Percentiles rank a stretch among this genome's conserved stretches.
These are phyloP conservation scores for Haliclona indistincta DNA, from an alignment of 37 sponge, comb jelly and placozoan species.

Conservation along the genomic window DNA sequence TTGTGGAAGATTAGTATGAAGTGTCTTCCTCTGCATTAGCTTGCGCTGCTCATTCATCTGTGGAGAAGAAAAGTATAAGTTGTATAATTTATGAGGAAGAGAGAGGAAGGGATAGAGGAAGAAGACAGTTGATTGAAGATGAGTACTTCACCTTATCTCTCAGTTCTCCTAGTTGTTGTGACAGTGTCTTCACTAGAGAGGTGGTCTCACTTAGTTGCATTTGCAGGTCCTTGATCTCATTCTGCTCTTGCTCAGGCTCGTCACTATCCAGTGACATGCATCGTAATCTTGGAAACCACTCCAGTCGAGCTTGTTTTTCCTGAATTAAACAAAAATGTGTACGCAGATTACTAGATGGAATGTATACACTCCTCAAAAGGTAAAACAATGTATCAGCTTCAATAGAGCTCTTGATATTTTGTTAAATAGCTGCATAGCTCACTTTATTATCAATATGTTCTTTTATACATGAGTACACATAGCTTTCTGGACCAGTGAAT, in stretches of 20 bases:
- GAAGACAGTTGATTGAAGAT: not conserved
- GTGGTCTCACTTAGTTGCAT: conserved; percentile 68
- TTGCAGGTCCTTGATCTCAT: conserved; percentile 79
- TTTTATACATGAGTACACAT: conserved; percentile 84
- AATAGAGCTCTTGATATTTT: too few relatives aligned
- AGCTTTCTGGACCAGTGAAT: conserved; percentile 98
- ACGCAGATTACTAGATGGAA: too few relatives aligned
- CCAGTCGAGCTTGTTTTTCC: conserved; percentile 45
- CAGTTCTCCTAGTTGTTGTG: conserved; percentile 77
- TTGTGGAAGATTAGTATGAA: conserved; percentile 53
- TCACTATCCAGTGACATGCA: conserved; percentile 90
- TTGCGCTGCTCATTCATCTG: conserved; percentile 90
- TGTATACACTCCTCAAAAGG: too few relatives aligned
- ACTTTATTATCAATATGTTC: conserved; percentile 26
- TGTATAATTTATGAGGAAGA: not conserved
- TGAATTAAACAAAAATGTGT: too few relatives aligned
- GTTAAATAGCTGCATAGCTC: too few relatives aligned
- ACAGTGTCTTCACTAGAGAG: conserved; percentile 65
- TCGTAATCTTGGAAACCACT: conserved; percentile 97
- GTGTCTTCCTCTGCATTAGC: conserved; percentile 54
- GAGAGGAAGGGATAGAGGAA: not conserved
- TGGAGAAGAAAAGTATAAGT: not conserved
- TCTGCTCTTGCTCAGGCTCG: conserved; percentile 92
- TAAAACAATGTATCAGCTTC: too few relatives aligned
- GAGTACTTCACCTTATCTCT: conserved; percentile 80